phyloP scores from a whole-genome alignment of 2,888 invertebrate species.

The Phaedon cochleariae region DNA sequence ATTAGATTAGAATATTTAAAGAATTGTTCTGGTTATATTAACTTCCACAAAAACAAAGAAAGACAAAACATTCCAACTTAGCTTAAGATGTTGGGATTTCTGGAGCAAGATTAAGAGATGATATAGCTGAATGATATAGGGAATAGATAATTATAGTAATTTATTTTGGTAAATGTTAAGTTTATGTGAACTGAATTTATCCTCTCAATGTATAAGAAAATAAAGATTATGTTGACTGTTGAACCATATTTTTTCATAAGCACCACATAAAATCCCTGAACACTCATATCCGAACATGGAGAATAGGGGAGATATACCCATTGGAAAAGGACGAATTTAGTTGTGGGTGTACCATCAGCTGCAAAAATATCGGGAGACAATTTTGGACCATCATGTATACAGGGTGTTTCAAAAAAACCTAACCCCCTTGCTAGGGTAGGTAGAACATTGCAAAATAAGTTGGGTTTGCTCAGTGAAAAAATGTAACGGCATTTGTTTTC shows the following conservation, averaged over 20 bases:
- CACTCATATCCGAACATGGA: too few relatives aligned
- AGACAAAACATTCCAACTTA: background rate
- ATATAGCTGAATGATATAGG: slow-evolving; percentile 16
- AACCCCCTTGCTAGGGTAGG: too few relatives aligned
- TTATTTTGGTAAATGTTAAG: slow-evolving; percentile 53
- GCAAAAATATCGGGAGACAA: too few relatives aligned
- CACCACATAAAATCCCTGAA: too few relatives aligned
- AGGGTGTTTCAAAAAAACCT: too few relatives aligned
- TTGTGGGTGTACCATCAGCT: too few relatives aligned
- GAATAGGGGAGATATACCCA: too few relatives aligned
- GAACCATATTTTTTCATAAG: slow-evolving; percentile 6
- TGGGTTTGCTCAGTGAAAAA: too few relatives aligned
- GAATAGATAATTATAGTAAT: slow-evolving; percentile 35
- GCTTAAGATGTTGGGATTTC: background rate
- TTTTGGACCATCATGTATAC: too few relatives aligned
- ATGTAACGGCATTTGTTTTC: too few relatives aligned
- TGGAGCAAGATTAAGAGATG: background rate
- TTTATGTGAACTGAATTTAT: slow-evolving; percentile 41
- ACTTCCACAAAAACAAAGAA: background rate
- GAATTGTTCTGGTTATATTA: background rate
- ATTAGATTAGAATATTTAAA: background rate
- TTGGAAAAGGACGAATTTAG: too few relatives aligned
- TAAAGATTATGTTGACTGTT: slow-evolving; percentile 46
- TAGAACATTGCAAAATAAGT: too few relatives aligned
- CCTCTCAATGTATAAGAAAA: slow-evolving; percentile 41